phyloP scores from a whole-genome alignment of 2,797 vertebrate species.

The Ispidina picta region DNA sequence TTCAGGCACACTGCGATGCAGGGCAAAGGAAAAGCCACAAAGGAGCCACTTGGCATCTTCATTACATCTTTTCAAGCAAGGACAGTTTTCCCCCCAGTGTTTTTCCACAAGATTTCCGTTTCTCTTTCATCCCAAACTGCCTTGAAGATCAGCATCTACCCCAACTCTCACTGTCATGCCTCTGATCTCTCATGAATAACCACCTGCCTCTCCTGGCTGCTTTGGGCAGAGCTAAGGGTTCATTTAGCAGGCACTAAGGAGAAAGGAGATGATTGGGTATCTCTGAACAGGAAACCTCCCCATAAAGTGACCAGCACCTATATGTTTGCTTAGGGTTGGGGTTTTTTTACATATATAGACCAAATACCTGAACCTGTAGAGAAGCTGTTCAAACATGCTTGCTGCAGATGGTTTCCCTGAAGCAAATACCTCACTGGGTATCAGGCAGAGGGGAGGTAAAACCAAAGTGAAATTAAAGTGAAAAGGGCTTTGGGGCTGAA shows the following conservation, averaged over 20 bases:
- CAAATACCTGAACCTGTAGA: conserved; percentile 1
- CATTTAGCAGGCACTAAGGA: neutral
- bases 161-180: neutral
- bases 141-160: neutral
- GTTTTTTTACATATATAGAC: neutral
- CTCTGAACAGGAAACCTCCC: neutral
- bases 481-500: neutral
- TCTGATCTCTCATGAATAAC: neutral
- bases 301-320: neutral
- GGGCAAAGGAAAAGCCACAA: neutral
- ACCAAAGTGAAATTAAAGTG: neutral
- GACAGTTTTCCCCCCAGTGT: neutral
- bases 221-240: neutral
- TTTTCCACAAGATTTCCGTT: neutral
- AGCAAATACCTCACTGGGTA: neutral
- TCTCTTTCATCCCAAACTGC: conserved; percentile 4
- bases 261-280: neutral
- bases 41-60: neutral
- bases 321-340: neutral
- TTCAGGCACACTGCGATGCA: fast-evolving
- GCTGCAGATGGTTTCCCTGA: neutral
- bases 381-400: neutral
- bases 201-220: neutral
- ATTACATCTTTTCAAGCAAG: neutral
- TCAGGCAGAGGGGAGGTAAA: neutral